A percentile compares a stretch with the other conserved stretches of the same genome.
Conservation (phyloP, 2,797 vertebrate genomes). For the Alouatta caraya region DNA sequence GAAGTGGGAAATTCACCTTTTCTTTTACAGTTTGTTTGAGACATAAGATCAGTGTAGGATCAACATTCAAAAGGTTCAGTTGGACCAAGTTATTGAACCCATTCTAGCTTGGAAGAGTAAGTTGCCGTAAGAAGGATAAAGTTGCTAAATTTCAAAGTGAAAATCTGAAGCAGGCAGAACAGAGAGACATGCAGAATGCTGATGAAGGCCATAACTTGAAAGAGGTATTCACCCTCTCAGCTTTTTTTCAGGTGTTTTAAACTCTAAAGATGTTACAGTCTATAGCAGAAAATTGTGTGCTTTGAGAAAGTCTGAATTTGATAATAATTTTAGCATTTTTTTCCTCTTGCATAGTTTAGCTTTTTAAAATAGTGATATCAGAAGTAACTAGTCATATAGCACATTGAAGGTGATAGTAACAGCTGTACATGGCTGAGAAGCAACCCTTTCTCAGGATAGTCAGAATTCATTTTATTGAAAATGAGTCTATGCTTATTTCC, state of each 20-base stretch:
- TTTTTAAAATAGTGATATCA: neutral
- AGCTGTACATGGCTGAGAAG: neutral
- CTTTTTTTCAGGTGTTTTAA: neutral
- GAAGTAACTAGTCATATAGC: neutral
- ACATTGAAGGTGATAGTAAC: neutral
- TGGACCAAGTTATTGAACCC: neutral
- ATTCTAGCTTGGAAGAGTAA: neutral
- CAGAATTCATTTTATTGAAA: neutral
- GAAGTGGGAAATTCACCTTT: neutral
- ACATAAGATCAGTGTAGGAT: neutral
- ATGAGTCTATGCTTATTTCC: neutral
- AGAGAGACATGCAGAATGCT: neutral
- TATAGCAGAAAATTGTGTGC: neutral
- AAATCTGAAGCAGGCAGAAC: neutral
- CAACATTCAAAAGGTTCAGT: neutral
- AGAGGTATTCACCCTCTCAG: neutral
- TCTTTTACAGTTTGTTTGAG: neutral
- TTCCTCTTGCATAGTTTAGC: neutral
- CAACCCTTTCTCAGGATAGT: neutral
- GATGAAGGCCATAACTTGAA: neutral
- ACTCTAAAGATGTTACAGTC: neutral
- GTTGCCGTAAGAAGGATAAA: neutral
- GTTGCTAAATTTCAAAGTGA: neutral
- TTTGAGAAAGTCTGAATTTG: conserved; percentile 41
- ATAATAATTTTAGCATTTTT: neutral